Evolutionary conservation across 2,113 vertebrate genomes (phyloP), one percentile per base, ranked within the genome.

Genomic region (Rhinogobius similis): DNA sequence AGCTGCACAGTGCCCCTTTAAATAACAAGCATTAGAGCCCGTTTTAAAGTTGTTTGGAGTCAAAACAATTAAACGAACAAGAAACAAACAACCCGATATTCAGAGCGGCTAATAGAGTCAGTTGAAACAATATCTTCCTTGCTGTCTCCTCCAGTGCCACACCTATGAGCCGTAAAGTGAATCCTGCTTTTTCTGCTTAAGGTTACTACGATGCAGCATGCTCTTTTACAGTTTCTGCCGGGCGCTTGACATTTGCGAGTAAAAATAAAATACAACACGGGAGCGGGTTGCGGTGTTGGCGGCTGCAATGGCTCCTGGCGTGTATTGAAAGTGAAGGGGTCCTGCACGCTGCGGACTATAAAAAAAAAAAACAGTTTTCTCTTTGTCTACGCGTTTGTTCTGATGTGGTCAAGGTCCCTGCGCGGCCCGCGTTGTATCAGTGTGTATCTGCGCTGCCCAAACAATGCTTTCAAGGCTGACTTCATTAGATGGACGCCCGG

Each of bases 401-500:
- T 81, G 66, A 74, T 75, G 67, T 73, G 77, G 81, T 82, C 76
- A 83, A 85, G 75, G 81, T 74, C 71, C 75, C 82, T 78, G 68
- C 1, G 73, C 81, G 85, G 61, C 38, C 71, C 72, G 73, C 76
- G 71, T 75, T 68, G 66, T 78, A 83, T 82, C 76, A 88, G 86
- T 83, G 52, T 26, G 52, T 24, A 55, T 55, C 52, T 55, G 52
- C 10, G 3, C 81, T 84, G 73, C 27, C 29, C 74, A 89, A 87
- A 87, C 84, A 82, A 83, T 64, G 77, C 84, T 87, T 90, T 89
- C 77, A 86, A 83, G 76, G 81, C 81, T 72, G 72, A 79, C 74
- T 88, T 91, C 82, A 90, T 91, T 88, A 84, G 79, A 87, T 71
- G 78, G 84, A 83, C 21, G 55, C 82, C 73, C 75, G 72, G 55